phyloP scores from a whole-genome alignment of 2,113 vertebrate genomes.

The Anser cygnoides region DNA sequence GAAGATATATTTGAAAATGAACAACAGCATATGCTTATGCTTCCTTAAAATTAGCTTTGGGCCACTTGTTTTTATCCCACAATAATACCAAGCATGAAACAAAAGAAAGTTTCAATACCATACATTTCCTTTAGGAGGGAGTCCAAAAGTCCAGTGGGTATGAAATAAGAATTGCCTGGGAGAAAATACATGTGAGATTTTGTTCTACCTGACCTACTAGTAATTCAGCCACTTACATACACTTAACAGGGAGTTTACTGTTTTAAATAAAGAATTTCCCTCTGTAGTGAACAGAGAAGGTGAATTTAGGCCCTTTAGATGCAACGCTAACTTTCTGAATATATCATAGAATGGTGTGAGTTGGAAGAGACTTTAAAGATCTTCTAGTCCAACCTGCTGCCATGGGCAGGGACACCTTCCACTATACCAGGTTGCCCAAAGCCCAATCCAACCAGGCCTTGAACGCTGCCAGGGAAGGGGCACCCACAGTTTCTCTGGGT shows the following conservation, averaged over 20 bases:
- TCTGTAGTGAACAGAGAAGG: not conserved
- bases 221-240: not conserved
- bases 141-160: not conserved
- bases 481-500: not conserved
- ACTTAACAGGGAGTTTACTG: not conserved
- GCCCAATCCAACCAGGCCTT: not conserved
- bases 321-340: not conserved
- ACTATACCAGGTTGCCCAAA: not conserved
- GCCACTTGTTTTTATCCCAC: not conserved
- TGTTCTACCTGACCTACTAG: not conserved
- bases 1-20: conserved; percentile 31
- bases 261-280: not conserved
- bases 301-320: not conserved
- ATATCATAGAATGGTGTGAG: not conserved
- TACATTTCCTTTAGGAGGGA: not conserved
- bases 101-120: not conserved
- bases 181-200: not conserved
- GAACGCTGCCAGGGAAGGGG: not conserved
- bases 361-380: not conserved
- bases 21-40: not conserved
- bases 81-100: not conserved
- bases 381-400: not conserved
- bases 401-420: no score
- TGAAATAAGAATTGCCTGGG: not conserved
- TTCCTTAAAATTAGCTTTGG: conserved; percentile 58